Evolutionary conservation across 2,797 vertebrate species (phyloP), one percentile per base, ranked within the genome.

Genomic region (Muraenolepis orangiensis): DNA sequence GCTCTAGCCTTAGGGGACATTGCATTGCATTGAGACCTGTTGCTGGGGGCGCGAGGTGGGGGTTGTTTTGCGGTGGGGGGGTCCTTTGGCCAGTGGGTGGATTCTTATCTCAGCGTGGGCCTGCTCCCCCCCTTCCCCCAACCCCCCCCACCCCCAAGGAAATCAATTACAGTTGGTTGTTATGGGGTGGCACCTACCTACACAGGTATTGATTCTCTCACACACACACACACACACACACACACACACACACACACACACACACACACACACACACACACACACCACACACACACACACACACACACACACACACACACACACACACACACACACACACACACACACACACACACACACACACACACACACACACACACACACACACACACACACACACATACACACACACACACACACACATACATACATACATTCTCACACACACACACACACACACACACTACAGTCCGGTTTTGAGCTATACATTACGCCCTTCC

Each of bases 1-100:
- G 97, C 94, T 95, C 92, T 20, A 38, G 89, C 93, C 90, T 86
- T 90, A 92, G 92, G 91, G 90, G 72, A 82, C 95, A 95, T 95
- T 93, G 91, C 94, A 93, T 83, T 42, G 83, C 90, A 85, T 51
- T 20, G 82, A 84, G 83, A 92, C 92, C 93, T 92, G 94, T 95
- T 95, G 94, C 93, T 85, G 89, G 88, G 87, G 84, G 42, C 42
- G 42, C 42, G 42, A 46, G 42, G 42, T 18, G 13, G 42, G 42
- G 42, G 42, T 18, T 90, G 86, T 86, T 87, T 85, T 88, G 84
- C 83, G 74, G 73, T 83, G n/a, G n/a, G n/a, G n/a, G n/a, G n/a
- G 83, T 51, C 80, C 81, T 84, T 87, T 82, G 81, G 85, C 83
- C 78, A 29, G 84, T 90, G 84, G 86, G 86, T 84, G 89, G 88